Conservation (phyloP, 1,140 invertebrate species). For the Conus ventricosus region DNA sequence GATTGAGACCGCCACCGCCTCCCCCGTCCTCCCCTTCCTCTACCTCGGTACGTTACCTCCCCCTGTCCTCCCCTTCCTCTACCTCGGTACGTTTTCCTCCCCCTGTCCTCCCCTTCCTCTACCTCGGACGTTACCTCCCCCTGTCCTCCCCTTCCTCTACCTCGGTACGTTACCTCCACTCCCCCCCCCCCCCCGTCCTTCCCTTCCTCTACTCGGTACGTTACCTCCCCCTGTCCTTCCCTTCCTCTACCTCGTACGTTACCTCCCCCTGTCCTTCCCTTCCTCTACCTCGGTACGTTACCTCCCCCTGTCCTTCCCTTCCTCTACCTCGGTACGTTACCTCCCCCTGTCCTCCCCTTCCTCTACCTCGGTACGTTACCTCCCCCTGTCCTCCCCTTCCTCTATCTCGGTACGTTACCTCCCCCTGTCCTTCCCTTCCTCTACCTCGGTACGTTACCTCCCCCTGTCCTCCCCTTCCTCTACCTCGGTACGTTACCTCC, state of each 20-base stretch:
- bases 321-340: no score
- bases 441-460: background rate
- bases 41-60: constrained; percentile 79
- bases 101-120: constrained; percentile 59
- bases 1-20: constrained; percentile 85
- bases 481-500: no score
- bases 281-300: no score
- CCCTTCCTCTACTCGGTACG: no score
- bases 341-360: constrained; percentile 88
- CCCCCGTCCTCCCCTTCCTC: constrained; percentile 89
- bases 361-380: constrained; percentile 77
- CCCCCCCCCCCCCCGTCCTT: background rate
- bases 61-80: constrained; percentile 59
- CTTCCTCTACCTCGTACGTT: no score
- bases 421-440: no score
- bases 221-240: no score
- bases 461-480: no score
- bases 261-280: no score
- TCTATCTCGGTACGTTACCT: no score
- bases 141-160: background rate
- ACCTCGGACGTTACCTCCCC: background rate
- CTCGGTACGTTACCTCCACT: background rate
- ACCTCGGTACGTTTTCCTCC: constrained; percentile 61
- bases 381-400: no score
- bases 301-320: no score